Evolutionary conservation across 2,113 vertebrate species (phyloP).

Genomic region (Neodon shergylaensis): DNA sequence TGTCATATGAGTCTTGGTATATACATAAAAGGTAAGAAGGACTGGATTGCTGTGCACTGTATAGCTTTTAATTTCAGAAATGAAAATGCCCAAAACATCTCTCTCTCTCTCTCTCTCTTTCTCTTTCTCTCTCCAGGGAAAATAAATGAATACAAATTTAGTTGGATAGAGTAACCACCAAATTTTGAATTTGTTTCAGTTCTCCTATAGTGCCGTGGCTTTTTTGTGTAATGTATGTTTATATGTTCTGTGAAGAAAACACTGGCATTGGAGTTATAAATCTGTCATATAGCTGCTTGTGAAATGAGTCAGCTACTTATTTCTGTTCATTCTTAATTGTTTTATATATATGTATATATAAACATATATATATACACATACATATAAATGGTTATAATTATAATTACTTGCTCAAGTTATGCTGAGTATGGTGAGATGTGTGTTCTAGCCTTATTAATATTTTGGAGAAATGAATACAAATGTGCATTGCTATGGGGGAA

Average conservation of each 20-base stretch:
- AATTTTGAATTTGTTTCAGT: not conserved
- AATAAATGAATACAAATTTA: not conserved
- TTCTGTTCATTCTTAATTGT: not conserved
- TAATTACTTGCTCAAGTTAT: slow-evolving; percentile 32
- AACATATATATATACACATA: not conserved
- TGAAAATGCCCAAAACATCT: not conserved
- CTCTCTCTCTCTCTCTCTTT: not conserved
- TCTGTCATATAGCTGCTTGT: not conserved
- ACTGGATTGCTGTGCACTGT: not conserved
- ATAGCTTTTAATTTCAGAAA: slow-evolving; percentile 56
- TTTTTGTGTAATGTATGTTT: not conserved
- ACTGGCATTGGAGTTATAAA: not conserved
- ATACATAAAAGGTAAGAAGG: slow-evolving; percentile 51
- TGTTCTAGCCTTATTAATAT: not conserved
- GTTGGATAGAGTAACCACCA: not conserved
- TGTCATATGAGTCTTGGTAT: slow-evolving; percentile 36
- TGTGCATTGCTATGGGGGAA: not conserved
- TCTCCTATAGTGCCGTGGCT: not conserved
- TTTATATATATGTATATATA: not conserved
- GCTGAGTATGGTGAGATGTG: not conserved
- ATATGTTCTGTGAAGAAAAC: not conserved
- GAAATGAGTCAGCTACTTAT: not conserved
- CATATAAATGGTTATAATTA: not conserved
- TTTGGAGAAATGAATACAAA: not conserved
- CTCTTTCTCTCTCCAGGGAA: not conserved